Percentiles rank a stretch among this genome's conserved stretches.
Conservation (phyloP, 2,113 vertebrate genomes). For the Lichenostomus cassidix region DNA sequence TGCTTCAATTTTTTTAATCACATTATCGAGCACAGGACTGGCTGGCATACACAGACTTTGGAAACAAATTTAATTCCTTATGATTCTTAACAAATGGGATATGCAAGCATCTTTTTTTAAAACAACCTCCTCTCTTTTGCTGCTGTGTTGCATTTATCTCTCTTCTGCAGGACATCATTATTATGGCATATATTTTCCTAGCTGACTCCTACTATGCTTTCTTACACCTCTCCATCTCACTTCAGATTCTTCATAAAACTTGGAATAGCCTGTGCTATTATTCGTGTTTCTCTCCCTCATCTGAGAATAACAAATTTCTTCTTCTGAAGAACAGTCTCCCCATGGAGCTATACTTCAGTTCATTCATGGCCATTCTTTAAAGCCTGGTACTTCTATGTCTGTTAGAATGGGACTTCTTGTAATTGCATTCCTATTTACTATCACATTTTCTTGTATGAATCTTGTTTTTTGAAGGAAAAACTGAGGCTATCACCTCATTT, state of each 20-base stretch:
- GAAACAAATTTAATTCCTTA: not conserved
- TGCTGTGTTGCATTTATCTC: not conserved
- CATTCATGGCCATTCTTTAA: not conserved
- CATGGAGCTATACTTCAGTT: not conserved
- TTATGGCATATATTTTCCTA: not conserved
- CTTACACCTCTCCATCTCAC: not conserved
- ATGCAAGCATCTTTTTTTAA: not conserved
- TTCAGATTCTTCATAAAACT: not conserved
- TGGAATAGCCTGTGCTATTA: not conserved
- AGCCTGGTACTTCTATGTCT: not conserved
- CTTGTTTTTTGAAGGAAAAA: not conserved
- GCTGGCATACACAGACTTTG: not conserved
- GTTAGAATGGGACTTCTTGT: not conserved
- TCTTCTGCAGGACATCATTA: not conserved
- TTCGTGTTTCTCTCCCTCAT: not conserved
- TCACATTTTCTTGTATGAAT: not conserved
- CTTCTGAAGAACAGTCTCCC: not conserved
- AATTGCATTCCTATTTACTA: not conserved
- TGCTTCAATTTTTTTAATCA: not conserved
- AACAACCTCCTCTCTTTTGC: not conserved
- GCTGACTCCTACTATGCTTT: not conserved
- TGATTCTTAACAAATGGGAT: not conserved
- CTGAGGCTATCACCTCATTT: not conserved
- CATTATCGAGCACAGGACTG: not conserved
- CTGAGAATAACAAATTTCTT: not conserved